Evolutionary conservation across 1,140 invertebrate genomes (phyloP).

Genomic region (Drosophila pandora): DNA sequence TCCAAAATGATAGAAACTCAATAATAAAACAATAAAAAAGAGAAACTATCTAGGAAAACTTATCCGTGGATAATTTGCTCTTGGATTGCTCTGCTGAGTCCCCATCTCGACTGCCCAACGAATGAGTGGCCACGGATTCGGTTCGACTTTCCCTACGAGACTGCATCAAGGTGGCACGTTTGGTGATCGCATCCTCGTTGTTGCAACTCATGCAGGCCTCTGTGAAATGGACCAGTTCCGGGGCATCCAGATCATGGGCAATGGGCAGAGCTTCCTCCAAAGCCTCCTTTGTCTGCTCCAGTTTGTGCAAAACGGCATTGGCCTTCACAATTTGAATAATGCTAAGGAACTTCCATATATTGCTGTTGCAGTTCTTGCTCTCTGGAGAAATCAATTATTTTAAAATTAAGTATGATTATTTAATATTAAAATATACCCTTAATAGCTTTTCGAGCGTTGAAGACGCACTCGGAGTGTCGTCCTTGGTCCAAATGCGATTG

Average conservation of each 20-base stretch:
- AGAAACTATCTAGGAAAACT: background rate
- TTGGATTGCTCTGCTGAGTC: background rate
- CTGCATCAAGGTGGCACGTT: conserved; percentile 15
- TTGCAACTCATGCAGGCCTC: conserved; percentile 45
- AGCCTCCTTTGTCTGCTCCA: conserved; percentile 65
- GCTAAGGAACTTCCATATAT: conserved; percentile 65
- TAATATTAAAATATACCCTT: conserved; percentile 38
- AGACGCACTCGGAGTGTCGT: conserved; percentile 71
- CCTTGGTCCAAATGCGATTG: conserved; percentile 51
- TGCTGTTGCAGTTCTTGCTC: conserved; percentile 54
- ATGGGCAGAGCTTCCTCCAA: conserved; percentile 53
- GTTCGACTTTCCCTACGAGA: conserved; percentile 7
- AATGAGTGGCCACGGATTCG: conserved; percentile 18
- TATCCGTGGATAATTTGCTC: background rate
- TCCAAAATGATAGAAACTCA: background rate
- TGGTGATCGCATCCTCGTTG: conserved; percentile 35
- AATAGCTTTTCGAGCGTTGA: conserved; percentile 51
- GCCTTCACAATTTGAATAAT: conserved; percentile 67
- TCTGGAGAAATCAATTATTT: conserved; percentile 21
- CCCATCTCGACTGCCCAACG: conserved; percentile 2
- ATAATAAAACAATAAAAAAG: background rate
- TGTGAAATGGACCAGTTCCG: conserved; percentile 28
- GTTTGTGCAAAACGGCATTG: conserved; percentile 64
- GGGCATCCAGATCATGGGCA: conserved; percentile 27
- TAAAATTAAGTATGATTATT: background rate